phyloP scores from a whole-genome alignment of 2,797 vertebrate species.

The Ctenochaetus hawaiiensis region DNA sequence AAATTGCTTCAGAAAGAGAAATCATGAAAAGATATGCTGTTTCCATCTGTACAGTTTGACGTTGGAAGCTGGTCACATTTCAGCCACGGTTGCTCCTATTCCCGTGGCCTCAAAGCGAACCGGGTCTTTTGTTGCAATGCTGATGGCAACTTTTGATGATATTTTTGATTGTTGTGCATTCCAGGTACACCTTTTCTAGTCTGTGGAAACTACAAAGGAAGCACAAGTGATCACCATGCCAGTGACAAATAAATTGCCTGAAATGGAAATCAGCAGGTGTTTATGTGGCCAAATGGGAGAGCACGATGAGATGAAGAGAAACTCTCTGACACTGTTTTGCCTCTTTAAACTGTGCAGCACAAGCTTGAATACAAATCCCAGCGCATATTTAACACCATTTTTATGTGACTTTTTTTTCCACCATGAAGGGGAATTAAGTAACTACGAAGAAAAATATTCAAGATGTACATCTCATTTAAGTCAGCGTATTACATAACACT shows the following conservation, averaged over 20 bases:
- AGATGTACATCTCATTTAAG: slow-evolving; percentile 57
- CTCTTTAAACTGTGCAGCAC: slow-evolving; percentile 60
- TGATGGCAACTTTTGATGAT: slow-evolving; percentile 65
- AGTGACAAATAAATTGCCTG: slow-evolving; percentile 74
- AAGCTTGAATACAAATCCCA: slow-evolving; percentile 65
- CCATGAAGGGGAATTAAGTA: slow-evolving; percentile 53
- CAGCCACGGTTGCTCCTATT: slow-evolving; percentile 38
- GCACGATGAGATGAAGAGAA: slow-evolving; percentile 70
- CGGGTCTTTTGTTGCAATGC: slow-evolving; percentile 53
- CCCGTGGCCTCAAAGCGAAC: slow-evolving; percentile 49
- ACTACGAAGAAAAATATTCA: slow-evolving; percentile 53
- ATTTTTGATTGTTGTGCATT: slow-evolving; percentile 70
- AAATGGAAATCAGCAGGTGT: slow-evolving; percentile 80
- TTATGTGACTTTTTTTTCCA: slow-evolving; percentile 31
- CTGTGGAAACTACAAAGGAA: slow-evolving; percentile 59
- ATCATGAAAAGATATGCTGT: slow-evolving; percentile 45
- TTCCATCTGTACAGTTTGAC: slow-evolving; percentile 52
- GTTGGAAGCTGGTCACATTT: slow-evolving; percentile 50
- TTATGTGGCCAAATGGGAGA: slow-evolving; percentile 72
- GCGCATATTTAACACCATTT: slow-evolving; percentile 43
- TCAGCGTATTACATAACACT: slow-evolving; percentile 42
- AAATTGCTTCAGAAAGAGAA: slow-evolving; percentile 68
- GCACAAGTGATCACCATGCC: slow-evolving; percentile 55
- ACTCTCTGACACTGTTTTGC: slow-evolving; percentile 64
- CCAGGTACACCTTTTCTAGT: slow-evolving; percentile 57